phyloP scores from a whole-genome alignment of 2,113 vertebrate genomes.

The Gopherus evgoodei region DNA sequence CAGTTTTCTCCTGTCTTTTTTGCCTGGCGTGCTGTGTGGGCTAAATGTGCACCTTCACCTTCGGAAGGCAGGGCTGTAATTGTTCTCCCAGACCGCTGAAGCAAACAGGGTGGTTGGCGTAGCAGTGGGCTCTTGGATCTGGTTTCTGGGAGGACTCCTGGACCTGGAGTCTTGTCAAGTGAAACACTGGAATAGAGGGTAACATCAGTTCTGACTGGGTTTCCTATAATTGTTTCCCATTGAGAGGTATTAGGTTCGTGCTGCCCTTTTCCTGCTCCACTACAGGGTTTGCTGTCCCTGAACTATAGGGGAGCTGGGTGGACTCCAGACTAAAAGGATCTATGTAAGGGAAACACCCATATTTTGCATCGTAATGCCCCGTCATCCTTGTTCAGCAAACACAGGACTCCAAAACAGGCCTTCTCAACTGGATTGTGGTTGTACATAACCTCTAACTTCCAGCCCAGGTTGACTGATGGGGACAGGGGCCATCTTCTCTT shows the following conservation, averaged over 20 bases:
- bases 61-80: background rate
- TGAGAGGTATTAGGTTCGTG: background rate
- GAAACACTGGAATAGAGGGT: background rate
- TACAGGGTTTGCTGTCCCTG: background rate
- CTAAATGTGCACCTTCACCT: background rate
- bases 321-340: accelerated
- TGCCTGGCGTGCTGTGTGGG: background rate
- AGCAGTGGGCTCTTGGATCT: background rate
- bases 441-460: background rate
- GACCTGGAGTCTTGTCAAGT: background rate
- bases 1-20: too few relatives aligned
- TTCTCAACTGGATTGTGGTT: background rate
- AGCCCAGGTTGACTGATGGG: background rate
- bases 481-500: background rate
- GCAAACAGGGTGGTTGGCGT: background rate
- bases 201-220: background rate
- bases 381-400: background rate
- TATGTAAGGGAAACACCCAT: accelerated
- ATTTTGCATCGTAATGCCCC: background rate
- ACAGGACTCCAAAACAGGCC: background rate
- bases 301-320: background rate
- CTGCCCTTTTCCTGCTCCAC: background rate
- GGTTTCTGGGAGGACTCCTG: background rate
- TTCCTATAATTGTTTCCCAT: background rate
- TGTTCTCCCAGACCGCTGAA: background rate